Evolutionary conservation across 2,888 invertebrate species (phyloP).

Genomic region (Hirtodrosophila confusa): DNA sequence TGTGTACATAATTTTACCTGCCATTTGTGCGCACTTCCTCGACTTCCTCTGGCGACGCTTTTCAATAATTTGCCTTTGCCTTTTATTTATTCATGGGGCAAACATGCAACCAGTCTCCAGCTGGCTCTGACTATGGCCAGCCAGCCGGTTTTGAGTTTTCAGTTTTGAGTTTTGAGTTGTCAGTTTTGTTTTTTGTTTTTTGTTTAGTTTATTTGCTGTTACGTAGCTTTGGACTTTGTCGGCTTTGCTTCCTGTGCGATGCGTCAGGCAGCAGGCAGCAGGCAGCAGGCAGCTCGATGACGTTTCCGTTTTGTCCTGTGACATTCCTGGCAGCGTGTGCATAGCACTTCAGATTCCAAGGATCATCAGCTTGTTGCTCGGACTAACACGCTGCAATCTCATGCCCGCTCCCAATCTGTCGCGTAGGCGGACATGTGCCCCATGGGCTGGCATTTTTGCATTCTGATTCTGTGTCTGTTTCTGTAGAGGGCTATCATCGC

Average conservation of each 20-base stretch:
- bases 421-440: conserved; percentile 28
- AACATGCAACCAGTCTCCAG: conserved; percentile 42
- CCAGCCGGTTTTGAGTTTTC: conserved; percentile 20
- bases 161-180: conserved; percentile 9
- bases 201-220: conserved; percentile 3
- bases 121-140: conserved; percentile 26
- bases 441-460: conserved; percentile 9
- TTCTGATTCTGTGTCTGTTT: conserved; percentile 15
- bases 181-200: conserved; percentile 11
- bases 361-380: too few relatives aligned
- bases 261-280: background rate
- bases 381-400: conserved; percentile 26
- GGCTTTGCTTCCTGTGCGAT: conserved; percentile 56
- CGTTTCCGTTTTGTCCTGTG: conserved; percentile 32
- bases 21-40: conserved; percentile 61
- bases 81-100: conserved; percentile 63
- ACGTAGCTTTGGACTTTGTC: conserved; percentile 58
- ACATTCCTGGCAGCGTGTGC: background rate
- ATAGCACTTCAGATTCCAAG: too few relatives aligned
- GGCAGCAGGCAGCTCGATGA: conserved; percentile 30
- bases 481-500: conserved; percentile 31
- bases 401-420: conserved; percentile 41
- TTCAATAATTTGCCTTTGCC: conserved; percentile 51
- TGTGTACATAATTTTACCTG: conserved; percentile 51
- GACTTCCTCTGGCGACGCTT: conserved; percentile 53